phyloP scores from a whole-genome alignment of 35 echinoderm and acorn worm species.

The Apostichopus japonicus region DNA sequence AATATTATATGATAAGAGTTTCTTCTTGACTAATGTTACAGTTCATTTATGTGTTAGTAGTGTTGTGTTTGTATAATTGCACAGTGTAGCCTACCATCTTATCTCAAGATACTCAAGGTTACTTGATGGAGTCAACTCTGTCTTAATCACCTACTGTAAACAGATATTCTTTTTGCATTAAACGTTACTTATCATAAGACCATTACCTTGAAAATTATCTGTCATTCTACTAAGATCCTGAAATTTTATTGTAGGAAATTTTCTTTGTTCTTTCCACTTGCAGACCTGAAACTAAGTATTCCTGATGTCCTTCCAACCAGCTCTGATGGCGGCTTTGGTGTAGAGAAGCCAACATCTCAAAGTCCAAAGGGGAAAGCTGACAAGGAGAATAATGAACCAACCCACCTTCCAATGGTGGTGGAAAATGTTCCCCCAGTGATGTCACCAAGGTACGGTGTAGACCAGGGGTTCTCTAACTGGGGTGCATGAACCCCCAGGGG shows the following conservation, averaged over 20 bases:
- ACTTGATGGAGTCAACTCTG: no score
- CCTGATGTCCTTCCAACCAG: constrained; percentile 52
- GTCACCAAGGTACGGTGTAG: constrained; percentile 7
- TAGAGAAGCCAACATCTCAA: constrained; percentile 20
- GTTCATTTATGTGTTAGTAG: not conserved
- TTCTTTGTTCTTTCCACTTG: not conserved
- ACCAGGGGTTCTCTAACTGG: no score
- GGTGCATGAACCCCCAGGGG: no score
- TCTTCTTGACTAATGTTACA: no score
- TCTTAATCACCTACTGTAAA: no score
- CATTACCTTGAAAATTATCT: no score
- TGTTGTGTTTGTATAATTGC: not conserved
- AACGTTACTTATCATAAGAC: no score
- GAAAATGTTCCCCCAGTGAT: constrained; percentile 31
- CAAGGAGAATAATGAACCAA: constrained; percentile 41
- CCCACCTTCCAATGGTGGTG: not conserved
- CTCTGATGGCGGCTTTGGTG: constrained; percentile 21
- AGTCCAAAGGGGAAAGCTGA: constrained; percentile 31
- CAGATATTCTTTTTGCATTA: no score
- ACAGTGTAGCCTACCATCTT: not conserved
- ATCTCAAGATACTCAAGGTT: not conserved
- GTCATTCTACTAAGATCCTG: no score
- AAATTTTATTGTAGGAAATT: no score
- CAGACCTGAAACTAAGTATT: constrained; percentile 80
- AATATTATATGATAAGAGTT: not conserved